Conservation (phyloP, 2,888 invertebrate genomes). For the Eristalis arbustorum region DNA sequence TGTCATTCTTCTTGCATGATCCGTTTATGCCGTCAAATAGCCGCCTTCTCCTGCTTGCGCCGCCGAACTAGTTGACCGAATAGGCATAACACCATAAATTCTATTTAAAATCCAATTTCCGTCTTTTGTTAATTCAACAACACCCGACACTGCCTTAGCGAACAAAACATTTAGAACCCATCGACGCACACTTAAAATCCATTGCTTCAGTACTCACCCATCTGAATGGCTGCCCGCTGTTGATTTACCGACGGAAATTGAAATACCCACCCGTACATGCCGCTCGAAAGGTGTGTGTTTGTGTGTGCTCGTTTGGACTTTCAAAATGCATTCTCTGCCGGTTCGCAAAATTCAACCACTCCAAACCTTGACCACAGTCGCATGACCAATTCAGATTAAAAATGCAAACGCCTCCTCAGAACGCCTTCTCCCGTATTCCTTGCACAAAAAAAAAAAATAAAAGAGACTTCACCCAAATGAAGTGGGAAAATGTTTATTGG, state of each 20-base stretch:
- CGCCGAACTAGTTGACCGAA: background rate
- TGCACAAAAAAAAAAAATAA: too few species aligned
- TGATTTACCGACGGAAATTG: conserved; percentile 2
- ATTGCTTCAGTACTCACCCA: background rate
- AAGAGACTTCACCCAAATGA: conserved; percentile 54
- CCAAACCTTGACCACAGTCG: conserved; percentile 54
- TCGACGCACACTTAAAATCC: background rate
- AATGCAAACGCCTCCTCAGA: conserved; percentile 60
- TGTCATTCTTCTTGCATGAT: too few species aligned
- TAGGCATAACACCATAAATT: background rate
- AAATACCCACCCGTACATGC: background rate
- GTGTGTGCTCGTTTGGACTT: background rate
- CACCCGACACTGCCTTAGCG: too few species aligned
- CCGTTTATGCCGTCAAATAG: background rate
- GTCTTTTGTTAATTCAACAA: background rate
- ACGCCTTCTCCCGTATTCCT: conserved; percentile 36
- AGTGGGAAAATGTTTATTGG: conserved; percentile 70
- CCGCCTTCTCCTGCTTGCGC: background rate
- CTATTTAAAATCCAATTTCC: background rate
- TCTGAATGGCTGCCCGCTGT: background rate
- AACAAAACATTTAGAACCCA: background rate
- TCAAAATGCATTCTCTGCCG: background rate
- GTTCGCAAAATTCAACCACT: background rate
- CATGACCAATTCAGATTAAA: conserved; percentile 63
- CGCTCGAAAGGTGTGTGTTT: background rate